A percentile compares a stretch with the other conserved stretches of the same genome.
phyloP scores from a whole-genome alignment of 1,140 invertebrate genomes.

The Teleogryllus occipitalis region DNA sequence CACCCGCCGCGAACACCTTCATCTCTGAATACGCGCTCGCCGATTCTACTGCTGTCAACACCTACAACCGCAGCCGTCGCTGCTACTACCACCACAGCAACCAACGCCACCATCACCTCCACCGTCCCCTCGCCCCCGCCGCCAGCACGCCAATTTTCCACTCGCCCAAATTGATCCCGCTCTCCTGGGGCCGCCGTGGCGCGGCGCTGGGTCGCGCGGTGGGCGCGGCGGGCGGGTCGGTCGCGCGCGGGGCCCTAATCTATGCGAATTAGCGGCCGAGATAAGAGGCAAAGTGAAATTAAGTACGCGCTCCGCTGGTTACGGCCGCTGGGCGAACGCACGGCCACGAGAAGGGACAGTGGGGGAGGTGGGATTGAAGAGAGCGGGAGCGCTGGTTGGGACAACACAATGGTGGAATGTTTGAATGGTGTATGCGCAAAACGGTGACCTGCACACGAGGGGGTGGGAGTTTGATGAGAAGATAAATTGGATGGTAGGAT shows the following conservation, averaged over 20 bases:
- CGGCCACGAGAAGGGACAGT: too few species aligned
- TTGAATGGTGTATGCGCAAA: too few species aligned
- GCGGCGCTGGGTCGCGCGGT: neutral
- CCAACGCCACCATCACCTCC: neutral
- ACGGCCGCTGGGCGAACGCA: neutral
- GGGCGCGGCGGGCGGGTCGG: too few species aligned
- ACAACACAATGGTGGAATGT: too few species aligned
- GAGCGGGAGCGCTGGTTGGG: neutral
- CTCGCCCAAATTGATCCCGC: neutral
- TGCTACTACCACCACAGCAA: neutral
- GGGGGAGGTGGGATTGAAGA: too few species aligned
- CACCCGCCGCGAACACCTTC: too few species aligned
- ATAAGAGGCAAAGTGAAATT: constrained; percentile 4
- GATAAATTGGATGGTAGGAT: too few species aligned
- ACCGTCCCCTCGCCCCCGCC: neutral
- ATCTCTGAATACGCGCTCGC: too few species aligned
- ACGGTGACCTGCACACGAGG: too few species aligned
- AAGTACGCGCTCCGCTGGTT: neutral
- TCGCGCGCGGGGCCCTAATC: neutral
- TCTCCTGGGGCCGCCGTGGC: neutral
- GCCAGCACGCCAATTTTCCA: neutral
- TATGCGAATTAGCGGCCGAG: neutral
- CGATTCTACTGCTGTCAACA: too few species aligned
- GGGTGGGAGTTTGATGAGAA: too few species aligned
- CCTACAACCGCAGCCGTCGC: too few species aligned